Evolutionary conservation across 2,797 vertebrate species (phyloP).

Genomic region (Pitangus sulphuratus): DNA sequence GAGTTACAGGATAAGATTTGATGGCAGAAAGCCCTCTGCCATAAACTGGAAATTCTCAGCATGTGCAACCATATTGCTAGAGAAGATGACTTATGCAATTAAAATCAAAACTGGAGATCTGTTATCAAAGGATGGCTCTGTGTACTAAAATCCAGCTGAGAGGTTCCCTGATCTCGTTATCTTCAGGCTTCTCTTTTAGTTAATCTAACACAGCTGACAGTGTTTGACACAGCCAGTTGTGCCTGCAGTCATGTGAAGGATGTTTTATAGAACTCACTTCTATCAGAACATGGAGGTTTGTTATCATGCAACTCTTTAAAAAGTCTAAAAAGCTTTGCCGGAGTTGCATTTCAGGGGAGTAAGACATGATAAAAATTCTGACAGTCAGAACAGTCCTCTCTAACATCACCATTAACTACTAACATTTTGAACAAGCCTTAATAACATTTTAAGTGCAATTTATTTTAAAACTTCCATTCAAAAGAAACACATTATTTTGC

Average conservation of each 20-base stretch:
- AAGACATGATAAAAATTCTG: neutral
- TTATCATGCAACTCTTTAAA: neutral
- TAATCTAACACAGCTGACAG: slow-evolving; percentile 34
- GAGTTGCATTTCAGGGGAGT: neutral
- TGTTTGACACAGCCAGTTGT: neutral
- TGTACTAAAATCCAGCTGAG: slow-evolving; percentile 31
- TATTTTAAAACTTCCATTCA: neutral
- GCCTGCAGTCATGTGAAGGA: neutral
- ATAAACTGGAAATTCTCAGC: slow-evolving; percentile 17
- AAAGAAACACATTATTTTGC: neutral
- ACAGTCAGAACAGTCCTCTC: neutral
- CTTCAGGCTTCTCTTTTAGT: neutral
- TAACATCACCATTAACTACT: neutral
- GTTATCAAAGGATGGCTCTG: slow-evolving; percentile 19
- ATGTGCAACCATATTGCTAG: slow-evolving; percentile 1
- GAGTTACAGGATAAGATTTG: neutral
- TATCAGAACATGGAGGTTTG: neutral
- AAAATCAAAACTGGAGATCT: slow-evolving; percentile 29
- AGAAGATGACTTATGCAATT: slow-evolving; percentile 17
- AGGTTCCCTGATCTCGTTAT: neutral
- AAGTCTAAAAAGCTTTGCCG: neutral
- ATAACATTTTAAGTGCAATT: neutral
- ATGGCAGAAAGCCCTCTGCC: neutral
- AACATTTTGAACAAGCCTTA: neutral
- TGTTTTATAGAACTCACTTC: neutral